Conservation (phyloP, 2,113 vertebrate genomes). For the Chiloscyllium plagiosum region DNA sequence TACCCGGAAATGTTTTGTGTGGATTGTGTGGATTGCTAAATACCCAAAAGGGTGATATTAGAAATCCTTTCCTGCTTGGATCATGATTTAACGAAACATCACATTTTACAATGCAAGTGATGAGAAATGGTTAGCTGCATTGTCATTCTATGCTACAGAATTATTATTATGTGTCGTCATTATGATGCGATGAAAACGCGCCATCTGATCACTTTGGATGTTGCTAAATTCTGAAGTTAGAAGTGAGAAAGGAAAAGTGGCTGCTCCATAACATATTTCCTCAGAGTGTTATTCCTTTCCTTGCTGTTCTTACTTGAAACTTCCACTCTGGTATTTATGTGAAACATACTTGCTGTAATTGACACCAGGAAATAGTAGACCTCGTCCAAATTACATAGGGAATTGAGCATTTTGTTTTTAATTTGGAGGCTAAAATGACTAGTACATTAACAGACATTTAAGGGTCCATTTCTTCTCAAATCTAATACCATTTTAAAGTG, state of each 20-base stretch:
- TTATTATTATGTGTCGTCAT: neutral
- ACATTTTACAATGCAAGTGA: neutral
- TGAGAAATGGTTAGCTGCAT: neutral
- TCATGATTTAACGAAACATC: neutral
- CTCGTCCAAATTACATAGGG: neutral
- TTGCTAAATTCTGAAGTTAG: neutral
- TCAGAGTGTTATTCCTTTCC: neutral
- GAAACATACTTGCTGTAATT: neutral
- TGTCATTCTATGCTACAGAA: neutral
- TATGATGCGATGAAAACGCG: neutral
- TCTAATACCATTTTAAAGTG: neutral
- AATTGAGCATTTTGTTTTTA: conserved; percentile 5
- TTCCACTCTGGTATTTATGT: neutral
- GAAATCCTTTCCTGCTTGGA: neutral
- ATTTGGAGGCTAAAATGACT: neutral
- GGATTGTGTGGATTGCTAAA: neutral
- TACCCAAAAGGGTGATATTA: neutral
- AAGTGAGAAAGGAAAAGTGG: neutral
- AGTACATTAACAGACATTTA: neutral
- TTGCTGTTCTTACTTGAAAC: neutral
- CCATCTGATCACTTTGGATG: neutral
- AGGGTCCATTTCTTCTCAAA: neutral
- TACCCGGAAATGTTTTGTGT: neutral
- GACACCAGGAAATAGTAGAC: conserved; percentile 9
- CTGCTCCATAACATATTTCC: neutral